These are phyloP conservation scores for Schrankia costaestrigalis DNA, from an alignment of 2,888 invertebrate species.

Conservation along the genomic window DNA sequence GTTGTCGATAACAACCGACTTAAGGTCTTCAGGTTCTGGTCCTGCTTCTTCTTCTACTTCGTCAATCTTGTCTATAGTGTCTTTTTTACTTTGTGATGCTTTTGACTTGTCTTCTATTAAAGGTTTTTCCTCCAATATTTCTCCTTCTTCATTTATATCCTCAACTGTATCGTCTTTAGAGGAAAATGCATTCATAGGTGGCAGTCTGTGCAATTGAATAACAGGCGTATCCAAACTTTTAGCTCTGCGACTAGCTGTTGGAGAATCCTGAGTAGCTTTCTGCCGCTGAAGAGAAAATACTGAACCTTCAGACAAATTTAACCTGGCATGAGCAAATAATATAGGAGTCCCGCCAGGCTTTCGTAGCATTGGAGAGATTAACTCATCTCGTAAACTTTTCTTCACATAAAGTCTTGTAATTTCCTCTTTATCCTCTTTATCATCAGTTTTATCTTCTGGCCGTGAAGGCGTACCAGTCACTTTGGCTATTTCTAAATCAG, in stretches of 20 bases:
- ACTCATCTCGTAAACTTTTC: constrained; percentile 83
- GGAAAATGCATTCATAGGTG: constrained; percentile 92
- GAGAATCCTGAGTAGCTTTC: constrained; percentile 87
- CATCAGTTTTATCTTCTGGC: constrained; percentile 59
- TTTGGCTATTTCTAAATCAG: constrained; percentile 79
- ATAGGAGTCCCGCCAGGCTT: constrained; percentile 88
- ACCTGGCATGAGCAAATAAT: constrained; percentile 88
- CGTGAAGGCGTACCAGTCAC: constrained; percentile 65
- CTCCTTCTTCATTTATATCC: constrained; percentile 85
- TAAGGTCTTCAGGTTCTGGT: constrained; percentile 57
- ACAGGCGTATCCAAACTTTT: constrained; percentile 93
- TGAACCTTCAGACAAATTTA: constrained; percentile 92
- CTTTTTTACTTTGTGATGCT: constrained; percentile 44
- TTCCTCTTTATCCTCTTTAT: constrained; percentile 53
- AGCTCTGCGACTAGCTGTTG: constrained; percentile 87
- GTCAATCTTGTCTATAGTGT: constrained; percentile 65
- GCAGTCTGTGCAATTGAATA: constrained; percentile 88
- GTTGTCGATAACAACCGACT: constrained; percentile 77
- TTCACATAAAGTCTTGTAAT: constrained; percentile 55
- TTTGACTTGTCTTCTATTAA: constrained; percentile 67
- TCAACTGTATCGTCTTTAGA: constrained; percentile 94
- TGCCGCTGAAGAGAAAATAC: constrained; percentile 89
- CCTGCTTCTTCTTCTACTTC: constrained; percentile 79
- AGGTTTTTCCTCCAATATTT: constrained; percentile 81
- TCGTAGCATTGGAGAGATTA: constrained; percentile 85